Percentiles rank a stretch among this genome's conserved stretches.
Conservation (phyloP, 1,140 invertebrate genomes). For the Drosophila trapezifrons region DNA sequence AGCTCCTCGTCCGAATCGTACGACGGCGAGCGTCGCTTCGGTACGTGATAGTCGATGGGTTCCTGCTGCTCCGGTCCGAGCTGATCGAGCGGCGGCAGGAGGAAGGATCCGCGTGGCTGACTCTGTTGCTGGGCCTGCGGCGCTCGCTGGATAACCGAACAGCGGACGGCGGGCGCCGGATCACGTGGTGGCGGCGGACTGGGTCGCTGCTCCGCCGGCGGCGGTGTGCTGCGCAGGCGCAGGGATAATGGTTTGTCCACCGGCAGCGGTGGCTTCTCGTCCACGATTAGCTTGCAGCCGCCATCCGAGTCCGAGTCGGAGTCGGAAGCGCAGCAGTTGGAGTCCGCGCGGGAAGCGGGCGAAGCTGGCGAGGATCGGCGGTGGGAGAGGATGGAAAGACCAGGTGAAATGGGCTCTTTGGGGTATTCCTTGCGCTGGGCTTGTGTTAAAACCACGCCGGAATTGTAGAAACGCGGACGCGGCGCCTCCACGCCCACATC, state of each 20-base stretch:
- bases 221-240: conserved; percentile 80
- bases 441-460: conserved; percentile 88
- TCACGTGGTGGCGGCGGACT: conserved; percentile 84
- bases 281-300: conserved; percentile 83
- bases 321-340: conserved; percentile 21
- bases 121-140: conserved; percentile 84
- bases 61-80: conserved; percentile 89
- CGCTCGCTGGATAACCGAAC: conserved; percentile 93
- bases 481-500: conserved; percentile 62
- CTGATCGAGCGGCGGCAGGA: conserved; percentile 58
- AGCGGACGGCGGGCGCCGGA: conserved; percentile 85
- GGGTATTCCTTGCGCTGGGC: conserved; percentile 92
- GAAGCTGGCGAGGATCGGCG: conserved; percentile 23
- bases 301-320: conserved; percentile 69
- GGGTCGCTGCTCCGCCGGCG: conserved; percentile 85
- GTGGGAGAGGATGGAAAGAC: background rate
- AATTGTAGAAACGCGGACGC: conserved; percentile 88
- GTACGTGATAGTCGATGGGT: conserved; percentile 94
- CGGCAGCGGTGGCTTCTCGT: conserved; percentile 85
- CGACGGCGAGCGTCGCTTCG: conserved; percentile 89
- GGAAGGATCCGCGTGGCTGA: conserved; percentile 13
- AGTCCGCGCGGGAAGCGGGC: conserved; percentile 7
- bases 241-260: conserved; percentile 82
- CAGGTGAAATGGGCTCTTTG: conserved; percentile 16
- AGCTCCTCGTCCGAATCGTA: conserved; percentile 86